A percentile compares a stretch with the other conserved stretches of the same genome.
Conservation (phyloP, 2,888 invertebrate genomes). For the Lasius platythorax region DNA sequence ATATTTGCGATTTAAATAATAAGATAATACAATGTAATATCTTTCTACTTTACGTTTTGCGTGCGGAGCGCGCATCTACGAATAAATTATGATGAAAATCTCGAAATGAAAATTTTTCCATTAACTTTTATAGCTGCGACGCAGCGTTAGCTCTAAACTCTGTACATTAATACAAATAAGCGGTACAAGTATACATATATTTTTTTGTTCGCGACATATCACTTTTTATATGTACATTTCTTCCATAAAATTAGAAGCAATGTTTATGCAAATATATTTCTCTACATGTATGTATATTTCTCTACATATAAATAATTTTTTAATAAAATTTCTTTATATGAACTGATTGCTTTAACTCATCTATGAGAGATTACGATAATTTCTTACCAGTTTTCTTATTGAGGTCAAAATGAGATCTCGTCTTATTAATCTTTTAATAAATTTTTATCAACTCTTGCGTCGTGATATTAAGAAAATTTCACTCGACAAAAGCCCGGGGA, state of each 20-base stretch:
- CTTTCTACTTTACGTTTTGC: slow-evolving; percentile 9
- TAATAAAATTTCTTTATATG: neutral
- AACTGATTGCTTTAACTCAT: neutral
- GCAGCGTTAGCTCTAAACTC: neutral
- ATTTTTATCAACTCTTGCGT: neutral
- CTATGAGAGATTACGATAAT: neutral
- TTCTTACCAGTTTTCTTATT: neutral
- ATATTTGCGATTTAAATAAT: slow-evolving; percentile 30
- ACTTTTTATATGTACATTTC: neutral
- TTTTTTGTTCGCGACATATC: neutral
- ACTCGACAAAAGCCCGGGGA: no score
- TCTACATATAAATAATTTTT: neutral
- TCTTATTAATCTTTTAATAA: neutral
- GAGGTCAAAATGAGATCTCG: neutral
- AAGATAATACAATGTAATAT: neutral
- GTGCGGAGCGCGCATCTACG: neutral
- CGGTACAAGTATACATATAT: neutral
- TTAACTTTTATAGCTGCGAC: slow-evolving; percentile 37
- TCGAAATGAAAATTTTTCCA: slow-evolving; percentile 45
- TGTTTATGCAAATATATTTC: neutral
- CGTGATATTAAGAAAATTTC: neutral
- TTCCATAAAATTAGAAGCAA: neutral
- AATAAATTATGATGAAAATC: slow-evolving; percentile 40
- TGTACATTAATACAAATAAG: slow-evolving; percentile 24
- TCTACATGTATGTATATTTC: neutral